Conservation (phyloP, 2,888 invertebrate species). For the Drosophila rubida region DNA sequence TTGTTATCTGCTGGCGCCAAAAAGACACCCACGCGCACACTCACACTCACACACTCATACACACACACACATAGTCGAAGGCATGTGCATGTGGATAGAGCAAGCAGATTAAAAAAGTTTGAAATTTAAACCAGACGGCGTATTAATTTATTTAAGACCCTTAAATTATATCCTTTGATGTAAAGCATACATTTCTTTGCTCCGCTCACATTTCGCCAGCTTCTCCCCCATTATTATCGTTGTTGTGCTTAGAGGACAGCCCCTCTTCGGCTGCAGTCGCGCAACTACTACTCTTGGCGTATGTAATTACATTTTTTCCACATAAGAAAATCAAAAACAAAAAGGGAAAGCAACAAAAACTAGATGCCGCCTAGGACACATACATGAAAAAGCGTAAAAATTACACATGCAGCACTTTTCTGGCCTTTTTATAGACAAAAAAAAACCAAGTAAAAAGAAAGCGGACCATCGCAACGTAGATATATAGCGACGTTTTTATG, state of each 20-base stretch:
- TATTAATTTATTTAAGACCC: constrained; percentile 81
- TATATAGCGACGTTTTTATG: constrained; percentile 18
- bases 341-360: constrained; percentile 33
- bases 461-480: not conserved
- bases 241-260: constrained; percentile 52
- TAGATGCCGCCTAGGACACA: constrained; percentile 53
- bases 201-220: constrained; percentile 38
- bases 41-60: constrained; percentile 2
- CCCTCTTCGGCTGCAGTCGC: constrained; percentile 37
- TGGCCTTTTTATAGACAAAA: constrained; percentile 54
- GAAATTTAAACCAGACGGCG: constrained; percentile 67
- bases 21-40: constrained; percentile 30
- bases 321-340: constrained; percentile 59
- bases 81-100: constrained; percentile 28
- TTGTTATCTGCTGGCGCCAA: constrained; percentile 62
- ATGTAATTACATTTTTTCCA: constrained; percentile 78
- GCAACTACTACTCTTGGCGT: constrained; percentile 74
- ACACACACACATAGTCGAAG: constrained; percentile 9
- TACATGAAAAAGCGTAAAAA: constrained; percentile 66
- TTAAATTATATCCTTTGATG: constrained; percentile 80
- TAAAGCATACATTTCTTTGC: constrained; percentile 69
- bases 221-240: constrained; percentile 16
- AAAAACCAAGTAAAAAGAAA: constrained; percentile 14
- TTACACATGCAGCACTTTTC: constrained; percentile 79
- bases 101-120: constrained; percentile 79